These are phyloP conservation scores for Campodea augens DNA, from an alignment of 1,140 invertebrate genomes.

Conservation along the genomic window DNA sequence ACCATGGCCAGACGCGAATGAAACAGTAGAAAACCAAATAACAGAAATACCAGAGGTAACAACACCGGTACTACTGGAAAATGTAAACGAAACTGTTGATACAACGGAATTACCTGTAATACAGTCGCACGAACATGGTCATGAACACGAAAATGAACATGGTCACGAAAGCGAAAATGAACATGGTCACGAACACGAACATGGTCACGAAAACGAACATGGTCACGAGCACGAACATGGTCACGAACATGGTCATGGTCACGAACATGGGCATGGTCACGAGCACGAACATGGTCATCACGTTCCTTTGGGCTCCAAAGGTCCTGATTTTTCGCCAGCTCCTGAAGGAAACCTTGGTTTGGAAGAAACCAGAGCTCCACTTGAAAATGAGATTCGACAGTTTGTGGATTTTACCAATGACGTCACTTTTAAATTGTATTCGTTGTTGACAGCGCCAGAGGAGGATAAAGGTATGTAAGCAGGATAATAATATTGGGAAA, in stretches of 20 bases:
- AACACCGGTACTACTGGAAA: too few relatives aligned
- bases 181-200: neutral
- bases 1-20: too few relatives aligned
- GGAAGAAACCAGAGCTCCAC: neutral
- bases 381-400: neutral
- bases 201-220: neutral
- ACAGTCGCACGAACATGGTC: too few relatives aligned
- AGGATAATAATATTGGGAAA: too few relatives aligned
- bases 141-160: neutral
- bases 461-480: neutral
- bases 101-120: too few relatives aligned
- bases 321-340: neutral
- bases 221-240: neutral
- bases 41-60: too few relatives aligned
- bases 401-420: neutral
- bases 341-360: neutral
- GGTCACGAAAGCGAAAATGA: neutral
- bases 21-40: too few relatives aligned
- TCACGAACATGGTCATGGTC: neutral
- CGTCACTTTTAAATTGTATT: neutral
- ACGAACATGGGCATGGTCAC: neutral
- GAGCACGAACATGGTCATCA: neutral
- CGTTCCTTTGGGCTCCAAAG: neutral
- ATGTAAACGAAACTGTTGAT: too few relatives aligned
- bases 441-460: neutral